These are phyloP conservation scores for Xanthia togata DNA, from an alignment of 2,888 invertebrate species.

Conservation along the genomic window DNA sequence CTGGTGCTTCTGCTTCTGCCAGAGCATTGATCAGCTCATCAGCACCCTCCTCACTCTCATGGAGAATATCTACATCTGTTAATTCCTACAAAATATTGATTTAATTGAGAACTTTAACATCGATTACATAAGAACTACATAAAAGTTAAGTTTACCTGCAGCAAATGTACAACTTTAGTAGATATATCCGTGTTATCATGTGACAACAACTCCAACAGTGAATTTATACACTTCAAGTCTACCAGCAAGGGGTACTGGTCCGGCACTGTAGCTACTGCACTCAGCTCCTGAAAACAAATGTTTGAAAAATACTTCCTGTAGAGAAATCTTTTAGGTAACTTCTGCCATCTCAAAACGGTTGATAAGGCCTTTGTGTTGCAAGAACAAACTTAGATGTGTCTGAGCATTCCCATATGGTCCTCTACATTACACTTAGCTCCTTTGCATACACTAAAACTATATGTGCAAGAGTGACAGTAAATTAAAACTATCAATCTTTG, in stretches of 20 bases:
- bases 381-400: background rate
- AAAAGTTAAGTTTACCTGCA: conserved; percentile 82
- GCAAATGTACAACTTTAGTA: conserved; percentile 92
- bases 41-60: conserved; percentile 97
- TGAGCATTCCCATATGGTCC: background rate
- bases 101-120: too few species aligned
- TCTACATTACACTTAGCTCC: too few species aligned
- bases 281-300: conserved; percentile 94
- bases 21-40: conserved; percentile 96
- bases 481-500: background rate
- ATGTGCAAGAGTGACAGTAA: background rate
- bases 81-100: conserved; percentile 93
- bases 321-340: background rate
- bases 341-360: background rate
- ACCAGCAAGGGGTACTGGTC: conserved; percentile 98
- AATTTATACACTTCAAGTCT: conserved; percentile 96
- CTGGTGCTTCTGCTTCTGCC: conserved; percentile 96
- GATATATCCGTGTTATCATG: conserved; percentile 99
- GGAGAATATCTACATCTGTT: conserved; percentile 98
- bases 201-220: conserved; percentile 96
- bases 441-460: background rate
- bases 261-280: conserved; percentile 98
- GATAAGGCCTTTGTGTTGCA: background rate
- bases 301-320: background rate
- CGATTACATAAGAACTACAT: too few species aligned